These are phyloP conservation scores for Acleris laterana DNA, from an alignment of 2,888 invertebrate species.

Conservation along the genomic window DNA sequence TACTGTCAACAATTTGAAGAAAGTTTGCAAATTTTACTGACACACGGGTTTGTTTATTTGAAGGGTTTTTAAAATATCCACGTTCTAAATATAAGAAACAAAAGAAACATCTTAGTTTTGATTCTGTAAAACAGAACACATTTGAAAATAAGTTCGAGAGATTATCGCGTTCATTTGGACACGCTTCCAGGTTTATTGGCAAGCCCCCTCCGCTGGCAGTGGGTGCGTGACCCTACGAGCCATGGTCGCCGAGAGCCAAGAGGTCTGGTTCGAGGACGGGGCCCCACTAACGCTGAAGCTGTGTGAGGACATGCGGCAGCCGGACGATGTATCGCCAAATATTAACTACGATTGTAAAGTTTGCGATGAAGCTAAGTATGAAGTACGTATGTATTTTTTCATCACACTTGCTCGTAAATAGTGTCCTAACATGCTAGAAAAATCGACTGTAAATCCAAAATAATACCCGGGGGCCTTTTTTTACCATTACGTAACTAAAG, in stretches of 20 bases:
- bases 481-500: too few relatives aligned
- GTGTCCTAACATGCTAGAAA: too few relatives aligned
- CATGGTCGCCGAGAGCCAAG: conserved; percentile 72
- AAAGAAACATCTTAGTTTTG: too few relatives aligned
- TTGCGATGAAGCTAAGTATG: conserved; percentile 78
- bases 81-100: too few relatives aligned
- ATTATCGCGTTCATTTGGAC: not conserved
- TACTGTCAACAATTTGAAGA: too few relatives aligned
- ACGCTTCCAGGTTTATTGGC: conserved; percentile 68
- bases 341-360: conserved; percentile 67
- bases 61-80: too few relatives aligned
- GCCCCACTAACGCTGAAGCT: conserved; percentile 61
- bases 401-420: too few relatives aligned
- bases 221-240: conserved; percentile 74
- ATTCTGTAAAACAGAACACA: too few relatives aligned
- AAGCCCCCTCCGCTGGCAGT: conserved; percentile 69
- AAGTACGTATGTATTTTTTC: conserved; percentile 52
- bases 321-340: conserved; percentile 69
- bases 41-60: too few relatives aligned
- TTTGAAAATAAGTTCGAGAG: not conserved
- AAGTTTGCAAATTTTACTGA: too few relatives aligned
- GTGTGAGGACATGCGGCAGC: conserved; percentile 73
- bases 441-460: too few relatives aligned
- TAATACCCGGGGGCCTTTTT: too few relatives aligned
- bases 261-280: conserved; percentile 73